Evolutionary conservation across 2,797 vertebrate genomes (phyloP), one percentile per base, ranked within the genome.

Genomic region (Pitangus sulphuratus): DNA sequence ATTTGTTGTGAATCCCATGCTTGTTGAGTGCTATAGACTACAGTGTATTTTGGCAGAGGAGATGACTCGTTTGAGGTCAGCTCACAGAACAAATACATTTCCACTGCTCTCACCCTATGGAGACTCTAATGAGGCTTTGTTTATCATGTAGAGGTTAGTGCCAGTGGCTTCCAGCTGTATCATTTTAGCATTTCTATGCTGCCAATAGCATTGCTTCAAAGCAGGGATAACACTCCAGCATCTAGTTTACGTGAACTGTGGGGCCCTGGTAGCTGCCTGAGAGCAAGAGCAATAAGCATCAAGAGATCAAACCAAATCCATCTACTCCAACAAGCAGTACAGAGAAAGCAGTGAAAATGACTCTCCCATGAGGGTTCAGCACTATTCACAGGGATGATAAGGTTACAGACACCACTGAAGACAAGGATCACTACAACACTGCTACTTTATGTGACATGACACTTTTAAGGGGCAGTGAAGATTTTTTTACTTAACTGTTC

Each of bases 401-500:
- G 79, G 94, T 96, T 98, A 98, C 97, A 98, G 97, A 98, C 98
- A 98, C 97, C 96, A 98, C 98, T 98, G 98, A 98, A 98, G 98
- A 98, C 97, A 97, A 97, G 89, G 98, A 94, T 97, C 97, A 98
- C 98, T 98, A 98, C 95, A 98, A 98, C 98, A 98, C 98, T 98
- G 97, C 97, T 97, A 98, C 98, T 98, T 97, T 87, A 98, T 98
- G 97, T 97, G 97, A 98, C 97, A 98, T 94, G 97, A 98, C 98
- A 97, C 90, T 97, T 98, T 98, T 90, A 96, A 86, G 91, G 97
- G 97, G 98, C 98, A 98, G 97, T 87, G 97, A 98, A 98, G 97
- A 97, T 96, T 98, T 98, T 98, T 99, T 99, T 99, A 99, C 99
- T 99, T 99, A 99, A 99, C 99, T 99, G 99, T 99, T 99, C 99